Percentiles rank a stretch among this genome's conserved stretches.
Evolutionary conservation across 2,888 invertebrate genomes (phyloP).

Genomic region (Odontothrips loti): DNA sequence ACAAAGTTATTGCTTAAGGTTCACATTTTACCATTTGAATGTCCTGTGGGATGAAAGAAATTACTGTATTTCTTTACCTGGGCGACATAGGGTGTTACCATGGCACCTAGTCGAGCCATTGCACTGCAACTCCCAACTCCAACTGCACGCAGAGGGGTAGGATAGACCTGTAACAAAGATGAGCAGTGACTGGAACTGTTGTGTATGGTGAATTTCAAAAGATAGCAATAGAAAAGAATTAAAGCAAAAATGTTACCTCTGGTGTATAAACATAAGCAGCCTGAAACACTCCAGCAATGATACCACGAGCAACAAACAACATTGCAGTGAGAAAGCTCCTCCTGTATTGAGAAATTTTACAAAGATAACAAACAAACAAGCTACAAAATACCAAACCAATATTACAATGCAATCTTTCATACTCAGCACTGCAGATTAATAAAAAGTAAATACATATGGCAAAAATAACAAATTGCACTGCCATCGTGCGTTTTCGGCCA

Average conservation of each 20-base stretch:
- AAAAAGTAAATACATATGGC: conserved; percentile 69
- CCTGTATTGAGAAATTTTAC: conserved; percentile 50
- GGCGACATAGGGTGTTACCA: conserved; percentile 90
- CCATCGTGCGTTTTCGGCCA: conserved; percentile 90
- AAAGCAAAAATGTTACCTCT: conserved; percentile 54
- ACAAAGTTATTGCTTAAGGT: not conserved
- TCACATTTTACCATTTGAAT: not conserved
- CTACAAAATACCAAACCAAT: not conserved
- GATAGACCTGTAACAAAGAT: conserved; percentile 61
- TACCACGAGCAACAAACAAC: conserved; percentile 81
- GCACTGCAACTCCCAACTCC: conserved; percentile 92
- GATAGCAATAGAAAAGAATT: not conserved
- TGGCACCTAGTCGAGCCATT: conserved; percentile 86
- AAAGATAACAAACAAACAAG: not conserved
- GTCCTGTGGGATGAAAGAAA: conserved; percentile 9
- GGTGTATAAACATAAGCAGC: conserved; percentile 95
- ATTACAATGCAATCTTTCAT: conserved; percentile 45
- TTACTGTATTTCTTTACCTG: conserved; percentile 56
- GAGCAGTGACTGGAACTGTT: not conserved
- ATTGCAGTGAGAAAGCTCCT: conserved; percentile 73
- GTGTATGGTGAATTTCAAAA: not conserved
- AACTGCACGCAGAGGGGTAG: conserved; percentile 79
- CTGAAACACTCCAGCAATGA: conserved; percentile 91
- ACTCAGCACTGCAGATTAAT: conserved; percentile 68
- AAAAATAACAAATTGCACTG: conserved; percentile 83